Conservation (phyloP, 2,113 vertebrate species). For the Anser cygnoides region DNA sequence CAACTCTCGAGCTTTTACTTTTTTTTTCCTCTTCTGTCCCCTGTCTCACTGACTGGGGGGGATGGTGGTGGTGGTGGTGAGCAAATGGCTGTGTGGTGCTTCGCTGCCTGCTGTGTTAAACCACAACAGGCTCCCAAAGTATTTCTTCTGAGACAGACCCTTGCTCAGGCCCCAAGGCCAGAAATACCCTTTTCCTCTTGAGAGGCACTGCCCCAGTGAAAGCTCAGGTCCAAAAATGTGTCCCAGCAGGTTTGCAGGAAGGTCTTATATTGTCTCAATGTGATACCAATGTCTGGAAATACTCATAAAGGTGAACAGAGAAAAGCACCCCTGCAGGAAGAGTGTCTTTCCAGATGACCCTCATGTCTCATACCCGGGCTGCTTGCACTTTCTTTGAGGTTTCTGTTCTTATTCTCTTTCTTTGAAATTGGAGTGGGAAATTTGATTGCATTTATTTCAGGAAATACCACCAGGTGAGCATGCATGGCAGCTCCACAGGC, state of each 20-base stretch:
- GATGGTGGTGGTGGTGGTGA: too few species aligned
- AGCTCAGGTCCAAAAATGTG: background rate
- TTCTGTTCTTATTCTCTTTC: background rate
- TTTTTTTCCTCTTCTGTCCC: too few species aligned
- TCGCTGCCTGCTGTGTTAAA: too few species aligned
- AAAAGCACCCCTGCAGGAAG: background rate
- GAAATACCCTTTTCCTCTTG: background rate
- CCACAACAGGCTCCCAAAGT: background rate
- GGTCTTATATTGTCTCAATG: background rate
- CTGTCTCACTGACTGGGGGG: too few species aligned
- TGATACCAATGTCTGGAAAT: background rate
- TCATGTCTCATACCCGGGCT: rapidly evolving
- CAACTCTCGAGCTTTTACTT: too few species aligned
- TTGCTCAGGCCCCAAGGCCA: background rate
- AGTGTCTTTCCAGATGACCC: rapidly evolving
- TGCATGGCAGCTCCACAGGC: background rate
- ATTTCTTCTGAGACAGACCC: background rate
- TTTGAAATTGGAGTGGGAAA: background rate
- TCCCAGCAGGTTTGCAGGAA: background rate
- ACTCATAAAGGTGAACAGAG: background rate
- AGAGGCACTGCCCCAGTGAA: background rate
- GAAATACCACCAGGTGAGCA: background rate
- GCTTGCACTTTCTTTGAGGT: background rate
- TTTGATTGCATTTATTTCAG: background rate
- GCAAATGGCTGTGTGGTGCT: too few species aligned